Evolutionary conservation across 2,888 invertebrate species (phyloP).

Genomic region (Nomada ruficornis): DNA sequence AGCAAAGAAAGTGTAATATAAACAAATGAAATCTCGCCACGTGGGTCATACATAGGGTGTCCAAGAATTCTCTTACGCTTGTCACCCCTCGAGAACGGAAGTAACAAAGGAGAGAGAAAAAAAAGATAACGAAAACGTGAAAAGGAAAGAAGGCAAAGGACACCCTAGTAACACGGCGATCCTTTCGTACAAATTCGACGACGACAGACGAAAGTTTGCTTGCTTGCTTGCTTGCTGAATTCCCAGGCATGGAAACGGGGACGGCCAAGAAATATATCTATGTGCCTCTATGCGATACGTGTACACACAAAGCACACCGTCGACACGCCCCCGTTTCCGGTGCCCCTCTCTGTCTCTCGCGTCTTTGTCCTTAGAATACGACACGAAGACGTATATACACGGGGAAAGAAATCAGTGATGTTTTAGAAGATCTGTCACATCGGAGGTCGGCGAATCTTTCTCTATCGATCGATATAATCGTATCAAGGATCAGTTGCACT

Average conservation of each 20-base stretch:
- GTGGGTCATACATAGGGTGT: constrained; percentile 64
- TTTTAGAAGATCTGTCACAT: constrained; percentile 66
- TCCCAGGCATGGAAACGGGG: constrained; percentile 69
- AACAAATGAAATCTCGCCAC: constrained; percentile 37
- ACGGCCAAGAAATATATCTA: constrained; percentile 32
- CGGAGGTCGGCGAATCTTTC: constrained; percentile 55
- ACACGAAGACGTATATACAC: constrained; percentile 78
- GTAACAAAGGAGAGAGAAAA: not conserved
- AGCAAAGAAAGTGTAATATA: not conserved
- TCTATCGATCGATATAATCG: constrained; percentile 23
- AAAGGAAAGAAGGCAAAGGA: constrained; percentile 34
- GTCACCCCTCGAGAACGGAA: constrained; percentile 26
- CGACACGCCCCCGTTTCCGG: constrained; percentile 66
- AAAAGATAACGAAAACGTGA: constrained; percentile 8
- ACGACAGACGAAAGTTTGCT: constrained; percentile 71
- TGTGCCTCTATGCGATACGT: not conserved
- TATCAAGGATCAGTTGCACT: not conserved
- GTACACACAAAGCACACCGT: not conserved
- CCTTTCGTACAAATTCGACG: constrained; percentile 69
- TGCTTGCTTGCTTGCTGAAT: constrained; percentile 65
- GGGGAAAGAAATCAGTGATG: constrained; percentile 67
- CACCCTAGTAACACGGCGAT: constrained; percentile 64
- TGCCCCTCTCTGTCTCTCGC: constrained; percentile 73
- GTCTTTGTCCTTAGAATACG: constrained; percentile 74
- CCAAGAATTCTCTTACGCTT: constrained; percentile 51